Evolutionary conservation across 2,797 vertebrate species (phyloP), one percentile per base, ranked within the genome.

Genomic region (Amniataba percoides): DNA sequence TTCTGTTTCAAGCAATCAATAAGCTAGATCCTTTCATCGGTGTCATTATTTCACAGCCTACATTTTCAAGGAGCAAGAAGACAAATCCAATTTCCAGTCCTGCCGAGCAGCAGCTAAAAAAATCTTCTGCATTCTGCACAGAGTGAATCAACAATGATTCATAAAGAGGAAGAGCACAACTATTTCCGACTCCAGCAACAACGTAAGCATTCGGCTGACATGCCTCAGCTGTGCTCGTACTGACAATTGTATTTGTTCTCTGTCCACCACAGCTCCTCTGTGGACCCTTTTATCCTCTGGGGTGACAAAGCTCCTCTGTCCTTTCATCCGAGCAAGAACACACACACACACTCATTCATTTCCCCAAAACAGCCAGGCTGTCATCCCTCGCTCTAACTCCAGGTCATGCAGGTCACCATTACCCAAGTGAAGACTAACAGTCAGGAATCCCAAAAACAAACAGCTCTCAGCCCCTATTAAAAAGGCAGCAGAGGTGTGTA

Each of bases 271-370:
- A n/a, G 55, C 27, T 82, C 69, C 67, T 74, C 82, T 81, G 18
- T 82, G 70, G 63, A 70, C 55, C 71, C 82, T 82, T 78, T 85
- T 70, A 79, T 83, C 80, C 80, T 36, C 46, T 60, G 39, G 25
- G 43, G 74, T 68, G 67, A 93, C 89, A 91, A 88, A 87, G 87
- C 75, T 79, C 53, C 86, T 85, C 90, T 92, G 90, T 93, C 71
- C 67, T 65, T 45, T 66, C 49, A 21, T 49, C 66, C 51, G 27
- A 61, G 46, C 21, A n/a, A n/a, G 52, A 49, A 67, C 59, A 77
- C 78, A 55, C 73, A 67, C 73, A 53, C 46, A 52, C 68, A 63
- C 72, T 25, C 57, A 53, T 56, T 80, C 79, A 72, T 88, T 73
- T 72, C 74, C 72, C 56, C 69, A 81, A 81, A 77, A 77, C 74